Base-by-base conservation (phyloP, 2,797 vertebrate genomes). In the Mormyrops attenuatus region DNA sequence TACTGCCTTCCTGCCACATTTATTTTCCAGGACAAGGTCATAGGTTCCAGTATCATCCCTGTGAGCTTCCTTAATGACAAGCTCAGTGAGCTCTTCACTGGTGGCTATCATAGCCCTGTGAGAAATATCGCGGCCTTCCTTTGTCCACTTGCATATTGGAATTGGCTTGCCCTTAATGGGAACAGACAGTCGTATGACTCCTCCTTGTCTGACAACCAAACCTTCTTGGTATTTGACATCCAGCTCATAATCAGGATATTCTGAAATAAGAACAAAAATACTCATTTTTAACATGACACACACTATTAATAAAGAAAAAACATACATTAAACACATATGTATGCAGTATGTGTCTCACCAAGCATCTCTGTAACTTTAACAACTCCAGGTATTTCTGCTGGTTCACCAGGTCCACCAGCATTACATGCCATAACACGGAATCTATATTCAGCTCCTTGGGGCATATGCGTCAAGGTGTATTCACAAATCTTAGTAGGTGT, bases 361-460 rank as follows among this genome's bases (percentile, higher is more conserved):
- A 99, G 97, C 98, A 99, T 99, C 95, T 99, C 99, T 86, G 97
- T 98, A 90, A 99, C 97, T 96, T 99, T 99, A 89, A 99, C 97
- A 87, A 97, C 97, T 95, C 97, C 97, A 92, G 98, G 97, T 88
- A 99, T 96, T 91, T 99, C 98, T 89, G 97, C 97, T 30, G 99
- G 96, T 92, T 99, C 98, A 93, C 99, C 99, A 69, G 97, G 93
- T 69, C 99, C 99, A n/a, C 99, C 99, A 92, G 97, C 97, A 47
- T 99, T 99, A 93, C 97, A 99, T 60, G 98, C 98, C 8, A 97
- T 94, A 88, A 99, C 95, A 90, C 97, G 97, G 97, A 99, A 99
- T 93, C 97, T 98, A 92, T 99, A 99, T 92, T 99, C 99, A 2
- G 99, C 98, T 0, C 99, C 98, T 94, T 99, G 99, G 86, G 99